phyloP scores from a whole-genome alignment of 2,888 invertebrate species.

The Onchidella celtica region DNA sequence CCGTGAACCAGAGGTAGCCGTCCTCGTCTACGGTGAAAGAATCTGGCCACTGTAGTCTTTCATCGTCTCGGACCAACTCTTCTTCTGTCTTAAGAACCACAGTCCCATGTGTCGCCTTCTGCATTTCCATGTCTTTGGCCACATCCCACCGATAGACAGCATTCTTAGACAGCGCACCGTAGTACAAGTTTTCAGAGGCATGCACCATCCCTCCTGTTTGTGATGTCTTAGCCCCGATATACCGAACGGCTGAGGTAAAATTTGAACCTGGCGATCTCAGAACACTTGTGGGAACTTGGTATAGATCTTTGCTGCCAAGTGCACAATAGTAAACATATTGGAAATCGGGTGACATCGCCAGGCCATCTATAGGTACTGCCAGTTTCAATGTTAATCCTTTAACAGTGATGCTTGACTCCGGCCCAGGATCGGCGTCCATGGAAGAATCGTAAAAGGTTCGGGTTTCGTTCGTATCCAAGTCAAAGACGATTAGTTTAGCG shows the following conservation, averaged over 20 bases:
- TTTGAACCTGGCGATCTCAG: conserved; percentile 53
- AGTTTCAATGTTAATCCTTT: conserved; percentile 5
- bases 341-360: conserved; percentile 69
- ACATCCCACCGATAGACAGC: conserved; percentile 64
- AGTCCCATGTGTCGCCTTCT: conserved; percentile 44
- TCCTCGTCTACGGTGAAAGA: conserved; percentile 58
- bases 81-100: conserved; percentile 55
- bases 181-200: conserved; percentile 63
- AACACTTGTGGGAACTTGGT: conserved; percentile 57
- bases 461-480: conserved; percentile 59
- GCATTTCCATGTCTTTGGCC: conserved; percentile 44
- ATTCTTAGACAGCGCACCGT: conserved; percentile 59
- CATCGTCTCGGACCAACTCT: conserved; percentile 48
- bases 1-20: conserved; percentile 69
- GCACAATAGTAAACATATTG: conserved; percentile 66
- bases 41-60: conserved; percentile 67
- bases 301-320: conserved; percentile 60
- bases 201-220: conserved; percentile 66
- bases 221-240: conserved; percentile 61
- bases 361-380: conserved; percentile 64
- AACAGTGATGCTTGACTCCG: conserved; percentile 42
- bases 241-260: conserved; percentile 49
- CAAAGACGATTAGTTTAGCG: conserved; percentile 64
- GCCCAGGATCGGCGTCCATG: conserved; percentile 56
- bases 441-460: conserved; percentile 61